Conservation (phyloP, 2,888 invertebrate genomes). For the Harmothoe impar region DNA sequence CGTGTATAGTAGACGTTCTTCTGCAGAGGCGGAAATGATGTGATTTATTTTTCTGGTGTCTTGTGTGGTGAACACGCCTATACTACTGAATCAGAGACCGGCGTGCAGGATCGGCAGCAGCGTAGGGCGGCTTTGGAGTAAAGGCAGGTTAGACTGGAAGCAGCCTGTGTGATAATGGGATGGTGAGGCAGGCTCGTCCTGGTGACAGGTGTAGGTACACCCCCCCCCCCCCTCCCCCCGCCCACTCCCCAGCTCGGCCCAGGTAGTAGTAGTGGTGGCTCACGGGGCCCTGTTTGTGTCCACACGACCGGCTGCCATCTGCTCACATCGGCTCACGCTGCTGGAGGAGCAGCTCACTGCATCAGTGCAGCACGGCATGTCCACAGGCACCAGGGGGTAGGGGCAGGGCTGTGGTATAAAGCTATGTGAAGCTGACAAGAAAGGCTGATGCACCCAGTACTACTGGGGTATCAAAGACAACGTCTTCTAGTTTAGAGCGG, state of each 20-base stretch:
- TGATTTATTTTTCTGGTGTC: too few species aligned
- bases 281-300: conserved; percentile 6
- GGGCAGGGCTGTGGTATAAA: neutral
- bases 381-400: neutral
- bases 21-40: too few species aligned
- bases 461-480: neutral
- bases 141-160: too few species aligned
- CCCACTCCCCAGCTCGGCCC: neutral
- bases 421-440: neutral
- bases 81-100: too few species aligned
- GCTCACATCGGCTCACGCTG: neutral
- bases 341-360: neutral
- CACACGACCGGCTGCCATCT: neutral
- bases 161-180: too few species aligned
- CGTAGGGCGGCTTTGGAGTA: too few species aligned
- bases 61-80: too few species aligned
- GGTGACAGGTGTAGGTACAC: neutral
- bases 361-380: neutral
- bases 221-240: neutral
- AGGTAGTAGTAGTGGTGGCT: neutral
- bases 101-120: too few species aligned
- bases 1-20: too few species aligned
- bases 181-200: neutral
- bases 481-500: neutral
- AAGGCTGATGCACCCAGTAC: neutral